phyloP scores from a whole-genome alignment of 2,888 invertebrate genomes.

The Corbicula japonica region DNA sequence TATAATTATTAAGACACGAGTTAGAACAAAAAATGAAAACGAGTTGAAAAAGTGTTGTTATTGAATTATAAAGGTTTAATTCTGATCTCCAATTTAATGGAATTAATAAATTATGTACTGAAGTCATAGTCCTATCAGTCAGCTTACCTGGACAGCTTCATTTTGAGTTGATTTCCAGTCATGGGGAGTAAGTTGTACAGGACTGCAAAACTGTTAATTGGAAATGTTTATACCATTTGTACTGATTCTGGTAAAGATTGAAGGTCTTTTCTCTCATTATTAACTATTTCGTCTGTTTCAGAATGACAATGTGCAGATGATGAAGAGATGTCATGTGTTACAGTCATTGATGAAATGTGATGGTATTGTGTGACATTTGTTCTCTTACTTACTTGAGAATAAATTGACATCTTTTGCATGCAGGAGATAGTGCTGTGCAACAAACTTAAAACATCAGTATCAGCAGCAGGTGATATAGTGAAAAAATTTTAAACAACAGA shows the following conservation, averaged over 20 bases:
- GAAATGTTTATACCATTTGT: background rate
- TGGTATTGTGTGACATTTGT: slow-evolving; percentile 73
- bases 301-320: slow-evolving; percentile 78
- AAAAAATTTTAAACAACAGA: no score
- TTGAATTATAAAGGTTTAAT: no score
- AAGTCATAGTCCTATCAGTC: background rate
- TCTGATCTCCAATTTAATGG: no score
- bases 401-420: no score
- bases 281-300: slow-evolving; percentile 50
- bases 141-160: background rate
- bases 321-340: slow-evolving; percentile 75
- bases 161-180: background rate
- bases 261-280: background rate
- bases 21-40: no score
- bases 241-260: slow-evolving; percentile 2
- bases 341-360: slow-evolving; percentile 66
- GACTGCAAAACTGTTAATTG: background rate
- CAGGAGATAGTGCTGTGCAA: no score
- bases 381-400: no score
- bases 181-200: background rate
- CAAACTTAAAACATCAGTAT: no score
- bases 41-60: no score
- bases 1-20: no score
- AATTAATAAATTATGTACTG: no score
- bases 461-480: no score